phyloP scores from a whole-genome alignment of 2,113 vertebrate species.

The Daphoenositta chrysoptera region DNA sequence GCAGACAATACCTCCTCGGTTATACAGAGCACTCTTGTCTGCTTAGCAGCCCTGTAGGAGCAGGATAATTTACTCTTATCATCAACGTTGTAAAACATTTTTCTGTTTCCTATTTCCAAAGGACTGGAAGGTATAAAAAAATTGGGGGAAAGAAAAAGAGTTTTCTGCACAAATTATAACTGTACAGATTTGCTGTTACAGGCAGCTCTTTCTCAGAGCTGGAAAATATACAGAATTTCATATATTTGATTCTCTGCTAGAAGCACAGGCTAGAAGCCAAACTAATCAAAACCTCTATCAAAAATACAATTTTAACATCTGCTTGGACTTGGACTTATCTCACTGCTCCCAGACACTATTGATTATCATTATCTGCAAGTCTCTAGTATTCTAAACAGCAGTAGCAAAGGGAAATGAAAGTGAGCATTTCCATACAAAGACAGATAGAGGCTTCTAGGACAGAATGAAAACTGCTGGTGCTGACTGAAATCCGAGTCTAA shows the following conservation, averaged over 20 bases:
- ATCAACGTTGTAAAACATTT: background rate
- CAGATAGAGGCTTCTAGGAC: background rate
- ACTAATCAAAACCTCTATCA: slow-evolving; percentile 35
- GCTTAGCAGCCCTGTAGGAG: background rate
- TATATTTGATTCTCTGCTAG: background rate
- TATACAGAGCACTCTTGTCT: background rate
- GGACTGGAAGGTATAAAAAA: background rate
- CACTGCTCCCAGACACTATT: slow-evolving; percentile 34
- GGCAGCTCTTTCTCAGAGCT: background rate
- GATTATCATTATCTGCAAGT: slow-evolving; percentile 41
- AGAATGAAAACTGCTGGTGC: background rate
- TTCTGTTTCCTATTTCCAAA: background rate
- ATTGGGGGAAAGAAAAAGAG: background rate
- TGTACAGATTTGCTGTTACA: background rate
- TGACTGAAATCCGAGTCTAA: background rate
- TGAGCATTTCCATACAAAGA: background rate
- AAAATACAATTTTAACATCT: slow-evolving; percentile 58
- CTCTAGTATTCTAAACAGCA: slow-evolving; percentile 17
- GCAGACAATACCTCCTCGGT: background rate
- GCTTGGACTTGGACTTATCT: slow-evolving; percentile 36
- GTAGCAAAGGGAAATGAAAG: slow-evolving; percentile 30
- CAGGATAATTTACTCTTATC: slow-evolving; percentile 1
- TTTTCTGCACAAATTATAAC: background rate
- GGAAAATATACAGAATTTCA: slow-evolving; percentile 20
- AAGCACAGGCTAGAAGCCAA: slow-evolving; percentile 1